Conservation (phyloP, 2,797 vertebrate genomes). For the Halcyon chelicuti region DNA sequence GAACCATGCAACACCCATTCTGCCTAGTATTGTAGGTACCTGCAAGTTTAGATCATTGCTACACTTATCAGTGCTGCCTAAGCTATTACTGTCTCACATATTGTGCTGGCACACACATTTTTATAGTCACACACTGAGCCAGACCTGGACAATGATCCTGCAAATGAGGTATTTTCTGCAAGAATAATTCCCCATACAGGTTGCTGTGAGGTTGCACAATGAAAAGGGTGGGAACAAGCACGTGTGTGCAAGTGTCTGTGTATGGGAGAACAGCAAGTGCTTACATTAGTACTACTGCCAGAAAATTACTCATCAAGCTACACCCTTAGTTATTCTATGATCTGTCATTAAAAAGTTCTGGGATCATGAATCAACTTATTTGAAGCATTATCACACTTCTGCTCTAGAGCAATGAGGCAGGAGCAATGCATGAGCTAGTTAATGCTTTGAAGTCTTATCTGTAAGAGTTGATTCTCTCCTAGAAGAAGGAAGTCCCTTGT, state of each 20-base stretch:
- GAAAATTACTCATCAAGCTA: constrained; percentile 37
- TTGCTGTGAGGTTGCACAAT: background rate
- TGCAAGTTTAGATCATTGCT: background rate
- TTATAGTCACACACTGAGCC: background rate
- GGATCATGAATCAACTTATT: background rate
- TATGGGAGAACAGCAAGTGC: background rate
- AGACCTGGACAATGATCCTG: background rate
- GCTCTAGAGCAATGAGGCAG: background rate
- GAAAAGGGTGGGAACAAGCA: constrained; percentile 10
- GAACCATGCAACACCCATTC: background rate
- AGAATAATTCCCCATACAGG: background rate
- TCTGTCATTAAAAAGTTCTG: constrained; percentile 18
- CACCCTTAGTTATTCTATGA: constrained; percentile 46
- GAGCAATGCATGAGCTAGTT: background rate
- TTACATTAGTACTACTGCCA: background rate
- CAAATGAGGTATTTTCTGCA: background rate
- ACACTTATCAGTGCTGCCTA: background rate
- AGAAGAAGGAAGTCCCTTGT: background rate
- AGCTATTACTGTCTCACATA: background rate
- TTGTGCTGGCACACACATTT: background rate
- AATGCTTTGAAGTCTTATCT: background rate
- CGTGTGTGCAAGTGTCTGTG: background rate
- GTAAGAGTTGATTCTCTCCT: background rate
- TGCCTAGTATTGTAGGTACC: background rate
- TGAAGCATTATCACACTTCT: background rate